Evolutionary conservation across 2,888 invertebrate genomes (phyloP).

Genomic region (Trachelus tabidus): DNA sequence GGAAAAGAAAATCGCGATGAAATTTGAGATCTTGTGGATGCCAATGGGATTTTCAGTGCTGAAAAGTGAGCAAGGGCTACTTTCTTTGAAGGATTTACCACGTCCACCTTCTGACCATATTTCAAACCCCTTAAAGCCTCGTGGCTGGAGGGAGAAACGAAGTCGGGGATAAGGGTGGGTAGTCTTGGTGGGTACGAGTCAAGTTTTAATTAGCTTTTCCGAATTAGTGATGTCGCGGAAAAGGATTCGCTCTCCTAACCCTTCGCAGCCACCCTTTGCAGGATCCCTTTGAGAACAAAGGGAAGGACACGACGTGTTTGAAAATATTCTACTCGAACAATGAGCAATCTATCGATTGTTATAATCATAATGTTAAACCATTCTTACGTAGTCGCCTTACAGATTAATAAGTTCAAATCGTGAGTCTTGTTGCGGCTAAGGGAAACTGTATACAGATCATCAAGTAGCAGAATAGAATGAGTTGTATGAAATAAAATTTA

Average conservation of each 20-base stretch:
- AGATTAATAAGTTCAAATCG: not conserved
- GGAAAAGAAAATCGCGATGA: not conserved
- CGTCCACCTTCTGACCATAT: conserved; percentile 43
- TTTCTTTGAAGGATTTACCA: not conserved
- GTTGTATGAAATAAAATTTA: not conserved
- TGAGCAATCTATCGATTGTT: conserved; percentile 51
- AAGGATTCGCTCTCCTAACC: conserved; percentile 48
- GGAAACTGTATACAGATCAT: not conserved
- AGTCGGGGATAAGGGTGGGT: conserved; percentile 27
- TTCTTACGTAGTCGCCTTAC: not conserved
- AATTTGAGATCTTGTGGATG: not conserved
- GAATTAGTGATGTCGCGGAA: conserved; percentile 61
- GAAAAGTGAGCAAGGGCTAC: not conserved
- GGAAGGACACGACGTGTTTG: conserved; percentile 5
- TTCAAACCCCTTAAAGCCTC: conserved; percentile 50
- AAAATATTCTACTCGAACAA: conserved; percentile 40
- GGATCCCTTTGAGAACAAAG: conserved; percentile 51
- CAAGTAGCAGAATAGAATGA: not conserved
- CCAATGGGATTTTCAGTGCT: not conserved
- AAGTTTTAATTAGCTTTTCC: conserved; percentile 64
- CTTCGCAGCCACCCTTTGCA: conserved; percentile 3
- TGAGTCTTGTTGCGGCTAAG: not conserved
- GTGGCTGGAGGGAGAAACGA: conserved; percentile 19
- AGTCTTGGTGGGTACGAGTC: conserved; percentile 49
- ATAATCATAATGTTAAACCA: conserved; percentile 45